Conservation (phyloP, 2,888 invertebrate species). For the Oxytorus armatus region DNA sequence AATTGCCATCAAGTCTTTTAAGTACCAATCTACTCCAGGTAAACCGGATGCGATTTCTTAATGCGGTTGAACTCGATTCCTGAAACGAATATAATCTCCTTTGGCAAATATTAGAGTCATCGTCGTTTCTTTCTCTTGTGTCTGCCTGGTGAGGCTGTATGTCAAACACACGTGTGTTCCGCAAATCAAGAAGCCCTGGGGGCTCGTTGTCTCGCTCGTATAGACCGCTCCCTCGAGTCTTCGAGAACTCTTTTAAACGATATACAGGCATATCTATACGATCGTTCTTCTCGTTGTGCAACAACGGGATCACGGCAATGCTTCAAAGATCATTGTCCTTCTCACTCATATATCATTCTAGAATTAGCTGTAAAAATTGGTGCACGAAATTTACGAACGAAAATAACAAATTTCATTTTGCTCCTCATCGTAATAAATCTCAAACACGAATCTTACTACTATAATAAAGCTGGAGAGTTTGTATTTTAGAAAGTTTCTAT, state of each 20-base stretch:
- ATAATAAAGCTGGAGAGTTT: too few relatives aligned
- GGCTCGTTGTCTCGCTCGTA: slow-evolving; percentile 36
- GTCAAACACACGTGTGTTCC: slow-evolving; percentile 46
- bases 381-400: slow-evolving; percentile 2
- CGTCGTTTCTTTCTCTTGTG: slow-evolving; percentile 47
- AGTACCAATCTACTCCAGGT: too few relatives aligned
- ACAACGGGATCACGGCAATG: slow-evolving; percentile 67
- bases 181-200: slow-evolving; percentile 50
- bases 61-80: slow-evolving; percentile 62
- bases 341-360: slow-evolving; percentile 20
- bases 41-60: slow-evolving; percentile 62
- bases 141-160: slow-evolving; percentile 9
- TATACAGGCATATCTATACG: slow-evolving; percentile 5
- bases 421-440: neutral
- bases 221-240: slow-evolving; percentile 74
- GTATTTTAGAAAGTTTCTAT: too few relatives aligned
- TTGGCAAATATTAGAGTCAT: slow-evolving; percentile 76
- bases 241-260: slow-evolving; percentile 47
- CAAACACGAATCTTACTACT: neutral
- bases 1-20: too few relatives aligned
- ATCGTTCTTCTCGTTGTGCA: slow-evolving; percentile 67
- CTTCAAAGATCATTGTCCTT: slow-evolving; percentile 76
- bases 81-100: slow-evolving; percentile 63
- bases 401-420: slow-evolving; percentile 2
- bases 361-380: neutral